These are phyloP conservation scores for Diplodus puntazzo DNA, from an alignment of 2,797 vertebrate species.

Conservation along the genomic window DNA sequence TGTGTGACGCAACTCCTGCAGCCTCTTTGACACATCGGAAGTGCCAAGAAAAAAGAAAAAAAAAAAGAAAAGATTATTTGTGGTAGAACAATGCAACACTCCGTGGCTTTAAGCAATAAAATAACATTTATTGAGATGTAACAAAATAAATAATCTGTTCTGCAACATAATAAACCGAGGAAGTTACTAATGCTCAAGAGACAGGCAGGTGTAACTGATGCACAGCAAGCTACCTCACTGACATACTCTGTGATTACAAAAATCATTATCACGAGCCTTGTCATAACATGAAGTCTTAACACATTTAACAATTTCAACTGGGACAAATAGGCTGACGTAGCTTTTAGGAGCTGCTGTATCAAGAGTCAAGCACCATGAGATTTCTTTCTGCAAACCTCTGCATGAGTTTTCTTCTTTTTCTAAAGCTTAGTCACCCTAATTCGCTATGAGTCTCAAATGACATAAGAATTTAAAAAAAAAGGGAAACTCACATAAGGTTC, in stretches of 20 bases:
- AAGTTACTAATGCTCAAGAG: conserved; percentile 82
- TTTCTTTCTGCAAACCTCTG: conserved; percentile 39
- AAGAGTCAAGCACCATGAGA: conserved; percentile 52
- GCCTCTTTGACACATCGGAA: conserved; percentile 48
- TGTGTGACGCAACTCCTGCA: conserved; percentile 61
- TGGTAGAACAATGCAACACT: conserved; percentile 35
- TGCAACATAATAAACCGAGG: conserved; percentile 89
- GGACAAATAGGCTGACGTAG: neutral
- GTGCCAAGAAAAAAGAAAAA: conserved; percentile 38
- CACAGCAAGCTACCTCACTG: conserved; percentile 66
- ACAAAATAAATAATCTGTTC: conserved; percentile 99
- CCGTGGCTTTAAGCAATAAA: conserved; percentile 78
- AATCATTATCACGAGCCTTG: conserved; percentile 31
- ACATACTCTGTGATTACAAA: conserved; percentile 57
- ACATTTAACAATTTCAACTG: conserved; percentile 25
- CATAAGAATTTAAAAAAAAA: neutral
- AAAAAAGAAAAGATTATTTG: neutral
- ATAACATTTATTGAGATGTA: conserved; percentile 96
- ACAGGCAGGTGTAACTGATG: conserved; percentile 65
- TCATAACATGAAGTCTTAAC: conserved; percentile 29
- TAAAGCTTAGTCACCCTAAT: conserved; percentile 16
- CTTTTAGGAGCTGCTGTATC: conserved; percentile 37
- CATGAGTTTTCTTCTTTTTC: conserved; percentile 28
- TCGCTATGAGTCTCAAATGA: conserved; percentile 4
- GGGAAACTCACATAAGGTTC: conserved; percentile 11